phyloP scores from a whole-genome alignment of 2,113 vertebrate genomes.

The Brachypodius melanocephalos region DNA sequence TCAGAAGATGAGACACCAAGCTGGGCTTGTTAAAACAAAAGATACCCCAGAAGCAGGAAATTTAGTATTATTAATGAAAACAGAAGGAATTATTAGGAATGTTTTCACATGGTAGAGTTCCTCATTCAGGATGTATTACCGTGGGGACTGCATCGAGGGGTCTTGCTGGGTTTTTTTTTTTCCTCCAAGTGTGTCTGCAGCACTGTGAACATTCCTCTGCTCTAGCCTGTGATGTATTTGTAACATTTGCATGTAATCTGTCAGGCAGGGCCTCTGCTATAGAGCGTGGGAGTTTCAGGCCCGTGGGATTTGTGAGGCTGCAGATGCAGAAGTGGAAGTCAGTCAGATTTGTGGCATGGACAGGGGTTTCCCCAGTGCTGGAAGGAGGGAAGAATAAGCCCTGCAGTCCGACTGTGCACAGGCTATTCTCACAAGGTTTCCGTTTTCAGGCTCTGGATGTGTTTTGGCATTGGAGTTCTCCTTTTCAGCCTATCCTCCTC shows the following conservation, averaged over 20 bases:
- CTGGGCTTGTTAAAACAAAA: constrained; percentile 37
- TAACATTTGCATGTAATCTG: constrained; percentile 47
- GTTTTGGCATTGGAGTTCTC: neutral
- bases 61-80: constrained; percentile 65
- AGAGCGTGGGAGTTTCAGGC: constrained; percentile 36
- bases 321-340: constrained; percentile 48
- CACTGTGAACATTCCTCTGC: neutral
- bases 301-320: constrained; percentile 2
- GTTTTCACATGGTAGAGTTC: constrained; percentile 18
- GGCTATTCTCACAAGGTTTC: constrained; percentile 23
- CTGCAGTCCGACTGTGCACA: neutral
- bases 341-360: neutral
- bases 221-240: constrained; percentile 15
- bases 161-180: neutral
- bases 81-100: constrained; percentile 44
- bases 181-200: neutral
- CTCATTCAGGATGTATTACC: neutral
- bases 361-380: neutral
- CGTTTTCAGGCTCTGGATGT: neutral
- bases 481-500: neutral
- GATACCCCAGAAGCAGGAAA: constrained; percentile 57
- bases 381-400: neutral
- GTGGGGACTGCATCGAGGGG: neutral
- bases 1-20: constrained; percentile 6
- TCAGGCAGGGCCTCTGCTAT: constrained; percentile 11